Percentiles rank a stretch among this genome's conserved stretches.
phyloP scores from a whole-genome alignment of 2,888 invertebrate species.

The Anaspis maculata region DNA sequence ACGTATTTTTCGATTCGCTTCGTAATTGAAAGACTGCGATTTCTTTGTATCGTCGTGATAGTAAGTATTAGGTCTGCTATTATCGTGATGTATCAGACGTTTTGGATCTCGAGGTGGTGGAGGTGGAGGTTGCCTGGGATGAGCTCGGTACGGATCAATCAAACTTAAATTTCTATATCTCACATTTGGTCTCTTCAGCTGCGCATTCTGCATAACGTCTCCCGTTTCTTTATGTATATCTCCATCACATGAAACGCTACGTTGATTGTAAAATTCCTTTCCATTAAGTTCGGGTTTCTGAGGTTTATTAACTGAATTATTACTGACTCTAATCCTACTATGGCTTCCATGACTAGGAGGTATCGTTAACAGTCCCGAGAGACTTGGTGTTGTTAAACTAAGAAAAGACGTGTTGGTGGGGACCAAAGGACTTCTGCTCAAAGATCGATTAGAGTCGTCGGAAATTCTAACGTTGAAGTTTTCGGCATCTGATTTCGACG shows the following conservation, averaged over 20 bases:
- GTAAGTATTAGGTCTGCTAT: conserved; percentile 44
- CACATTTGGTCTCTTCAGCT: conserved; percentile 24
- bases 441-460: conserved; percentile 26
- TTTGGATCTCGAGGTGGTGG: conserved; percentile 72
- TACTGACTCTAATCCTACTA: conserved; percentile 30
- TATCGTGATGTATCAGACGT: conserved; percentile 42
- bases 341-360: conserved; percentile 36
- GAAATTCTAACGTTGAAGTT: conserved; percentile 23
- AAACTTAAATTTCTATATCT: conserved; percentile 30
- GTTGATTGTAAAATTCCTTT: conserved; percentile 32
- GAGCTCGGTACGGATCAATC: conserved; percentile 27
- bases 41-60: conserved; percentile 42
- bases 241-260: conserved; percentile 38
- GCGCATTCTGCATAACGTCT: conserved; percentile 32
- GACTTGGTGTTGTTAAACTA: conserved; percentile 24
- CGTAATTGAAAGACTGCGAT: conserved; percentile 20
- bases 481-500: conserved; percentile 35
- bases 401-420: conserved; percentile 19
- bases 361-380: conserved; percentile 38
- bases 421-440: conserved; percentile 31
- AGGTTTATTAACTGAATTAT: conserved; percentile 30
- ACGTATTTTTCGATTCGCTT: conserved; percentile 14
- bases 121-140: conserved; percentile 49
- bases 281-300: conserved; percentile 32
- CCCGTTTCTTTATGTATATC: conserved; percentile 33